A percentile compares a stretch with the other conserved stretches of the same genome.
Evolutionary conservation across 2,113 vertebrate genomes (phyloP).

Genomic region (Periophthalmodon schlosseri): DNA sequence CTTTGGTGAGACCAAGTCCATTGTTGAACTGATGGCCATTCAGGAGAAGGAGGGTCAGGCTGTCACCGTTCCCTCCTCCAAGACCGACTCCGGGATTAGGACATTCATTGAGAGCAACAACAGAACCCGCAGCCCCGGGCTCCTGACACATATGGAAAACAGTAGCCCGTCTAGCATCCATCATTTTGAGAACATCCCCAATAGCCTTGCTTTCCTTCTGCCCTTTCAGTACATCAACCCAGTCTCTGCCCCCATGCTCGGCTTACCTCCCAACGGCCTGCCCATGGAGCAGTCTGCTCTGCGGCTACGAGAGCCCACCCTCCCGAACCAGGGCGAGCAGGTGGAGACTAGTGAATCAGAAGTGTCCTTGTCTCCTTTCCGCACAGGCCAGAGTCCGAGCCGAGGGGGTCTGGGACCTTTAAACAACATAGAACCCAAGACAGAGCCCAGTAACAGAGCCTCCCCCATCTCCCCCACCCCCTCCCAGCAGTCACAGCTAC

Average conservation of each 20-base stretch:
- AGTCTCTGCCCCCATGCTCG: constrained; percentile 93
- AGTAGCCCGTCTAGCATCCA: constrained; percentile 98
- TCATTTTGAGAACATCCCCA: constrained; percentile 99
- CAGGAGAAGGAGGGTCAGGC: constrained; percentile 99
- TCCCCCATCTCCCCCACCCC: constrained; percentile 82
- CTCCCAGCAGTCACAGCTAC: constrained; percentile 71
- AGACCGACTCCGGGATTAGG: constrained; percentile 97
- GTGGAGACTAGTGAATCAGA: constrained; percentile 97
- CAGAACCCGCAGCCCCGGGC: constrained; percentile 94
- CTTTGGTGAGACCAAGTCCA: constrained; percentile 99
- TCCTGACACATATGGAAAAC: constrained; percentile 93
- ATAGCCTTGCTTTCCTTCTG: constrained; percentile 95
- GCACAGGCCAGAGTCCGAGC: constrained; percentile 87
- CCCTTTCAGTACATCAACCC: constrained; percentile 99
- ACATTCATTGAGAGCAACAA: constrained; percentile 99
- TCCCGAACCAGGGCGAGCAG: constrained; percentile 90
- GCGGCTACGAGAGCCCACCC: constrained; percentile 88
- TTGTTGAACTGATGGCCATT: constrained; percentile 99
- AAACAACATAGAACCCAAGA: constrained; percentile 92
- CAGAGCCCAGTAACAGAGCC: constrained; percentile 85
- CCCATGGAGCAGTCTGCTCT: constrained; percentile 91
- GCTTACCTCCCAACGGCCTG: constrained; percentile 93
- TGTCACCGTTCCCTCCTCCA: constrained; percentile 95
- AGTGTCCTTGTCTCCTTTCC: constrained; percentile 91
- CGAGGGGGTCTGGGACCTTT: constrained; percentile 87